Base-by-base conservation (phyloP, 2,113 vertebrate species). In the Eulemur rufifrons region DNA sequence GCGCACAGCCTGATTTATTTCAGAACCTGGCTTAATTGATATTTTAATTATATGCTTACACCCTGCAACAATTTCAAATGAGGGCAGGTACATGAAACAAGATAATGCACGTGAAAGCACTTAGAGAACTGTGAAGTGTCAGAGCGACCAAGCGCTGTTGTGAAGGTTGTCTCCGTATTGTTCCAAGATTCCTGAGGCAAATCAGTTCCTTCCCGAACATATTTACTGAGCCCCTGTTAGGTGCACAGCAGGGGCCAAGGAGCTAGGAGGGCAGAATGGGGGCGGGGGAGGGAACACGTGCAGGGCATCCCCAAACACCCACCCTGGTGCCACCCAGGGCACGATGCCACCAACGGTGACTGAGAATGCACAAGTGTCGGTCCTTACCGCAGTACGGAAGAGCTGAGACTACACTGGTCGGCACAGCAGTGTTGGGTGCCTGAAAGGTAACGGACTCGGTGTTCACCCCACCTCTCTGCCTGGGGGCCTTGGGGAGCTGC, bases 11-110 rank as follows among this genome's bases (percentile, higher is more conserved):
- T 96, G 77, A 82, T 95, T 89, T 84, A 93, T 92, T 97, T 93
- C 68, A 52, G 68, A 86, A 63, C 25, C 0, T 84, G 11, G 34
- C 52, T 89, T 94, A 91, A 83, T 77, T 97, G 95, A 77, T 95
- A 88, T 91, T 95, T 91, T 89, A 89, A 94, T 95, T 86, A 91
- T 52, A 69, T 52, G 39, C 68, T 66, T 69, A 93, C 23, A 82
- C 21, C 23, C 14, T 96, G 74, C 56, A 89, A 89, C 23, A 52
- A 80, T 68, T 89, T 92, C 56, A 54, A 68, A 89, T 21, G 92
- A 91, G 83, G 52, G 37, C 37, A 95, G 88, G 87, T 91, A 95
- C 42, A 37, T 21, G 47, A 85, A 95, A 85, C 71, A 78, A 89
- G 32, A 91, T 77, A 32, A 82, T 54, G n/a, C 52, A 64, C 23